Conservation (phyloP, 2,797 vertebrate species). For the Gallinago solitaria region DNA sequence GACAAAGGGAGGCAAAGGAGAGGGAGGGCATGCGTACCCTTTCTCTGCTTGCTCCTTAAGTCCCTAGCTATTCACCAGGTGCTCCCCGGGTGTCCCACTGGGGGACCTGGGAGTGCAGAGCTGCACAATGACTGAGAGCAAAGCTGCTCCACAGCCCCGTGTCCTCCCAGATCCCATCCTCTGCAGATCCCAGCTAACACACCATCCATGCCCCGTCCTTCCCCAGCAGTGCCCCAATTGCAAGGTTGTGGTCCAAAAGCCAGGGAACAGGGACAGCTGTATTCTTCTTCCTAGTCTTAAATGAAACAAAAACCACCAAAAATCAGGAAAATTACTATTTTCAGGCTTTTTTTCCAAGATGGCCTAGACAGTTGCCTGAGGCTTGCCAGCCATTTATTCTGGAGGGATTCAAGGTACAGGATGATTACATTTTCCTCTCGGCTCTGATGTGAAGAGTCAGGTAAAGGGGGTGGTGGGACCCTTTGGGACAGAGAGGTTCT, state of each 20-base stretch:
- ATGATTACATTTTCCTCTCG: neutral
- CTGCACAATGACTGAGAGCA: neutral
- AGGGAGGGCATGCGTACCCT: neutral
- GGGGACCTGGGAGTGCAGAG: neutral
- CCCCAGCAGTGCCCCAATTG: neutral
- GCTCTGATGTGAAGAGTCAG: neutral
- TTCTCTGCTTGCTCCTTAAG: neutral
- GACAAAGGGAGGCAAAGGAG: neutral
- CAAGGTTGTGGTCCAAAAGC: neutral
- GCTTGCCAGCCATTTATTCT: neutral
- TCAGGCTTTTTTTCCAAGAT: neutral
- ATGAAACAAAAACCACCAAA: neutral
- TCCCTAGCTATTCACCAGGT: neutral
- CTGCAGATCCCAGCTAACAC: neutral
- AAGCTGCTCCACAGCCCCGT: neutral
- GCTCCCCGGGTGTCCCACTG: neutral
- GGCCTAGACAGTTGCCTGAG: neutral
- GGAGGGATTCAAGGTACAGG: neutral
- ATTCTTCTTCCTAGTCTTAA: neutral
- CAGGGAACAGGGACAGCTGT: neutral
- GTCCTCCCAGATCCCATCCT: neutral
- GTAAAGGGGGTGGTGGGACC: accelerated
- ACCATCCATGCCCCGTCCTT: neutral
- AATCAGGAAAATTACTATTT: neutral
- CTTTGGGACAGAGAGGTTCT: neutral